phyloP scores from a whole-genome alignment of 2,113 vertebrate genomes.

The Heterochromis multidens region DNA sequence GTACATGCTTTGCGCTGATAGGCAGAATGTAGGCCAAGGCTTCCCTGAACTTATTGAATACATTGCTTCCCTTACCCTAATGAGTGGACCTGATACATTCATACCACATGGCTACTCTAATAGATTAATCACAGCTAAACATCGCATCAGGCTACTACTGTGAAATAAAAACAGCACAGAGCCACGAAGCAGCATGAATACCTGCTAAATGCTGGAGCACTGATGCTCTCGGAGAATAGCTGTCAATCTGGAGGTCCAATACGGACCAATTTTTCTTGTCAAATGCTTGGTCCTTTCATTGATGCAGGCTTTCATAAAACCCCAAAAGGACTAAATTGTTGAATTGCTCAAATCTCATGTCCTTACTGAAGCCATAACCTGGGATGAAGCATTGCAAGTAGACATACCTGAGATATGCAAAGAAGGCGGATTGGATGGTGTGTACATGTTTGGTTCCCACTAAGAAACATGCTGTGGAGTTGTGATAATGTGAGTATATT shows the following conservation, averaged over 20 bases:
- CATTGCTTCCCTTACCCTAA: not conserved
- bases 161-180: not conserved
- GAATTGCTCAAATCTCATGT: not conserved
- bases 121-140: conserved; percentile 27
- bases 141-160: not conserved
- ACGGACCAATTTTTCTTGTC: not conserved
- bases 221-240: not conserved
- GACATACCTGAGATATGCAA: not conserved
- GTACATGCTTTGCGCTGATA: not conserved
- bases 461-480: not conserved
- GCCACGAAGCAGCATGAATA: not conserved
- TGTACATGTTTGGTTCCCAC: not conserved
- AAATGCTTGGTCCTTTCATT: not conserved
- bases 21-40: conserved; percentile 41
- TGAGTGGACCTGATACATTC: conserved; percentile 19
- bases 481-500: no score
- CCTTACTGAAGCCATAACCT: not conserved
- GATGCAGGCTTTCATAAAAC: not conserved
- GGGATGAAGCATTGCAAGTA: not conserved
- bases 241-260: not conserved
- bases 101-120: not conserved
- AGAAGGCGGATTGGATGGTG: not conserved
- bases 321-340: not conserved
- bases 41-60: conserved; percentile 1
- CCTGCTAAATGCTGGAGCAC: not conserved